Percentiles rank a stretch among this genome's conserved stretches.
Evolutionary conservation across 30 jellyfish, hydroid and myxozoan genomes (phyloP).

Genomic region (Sanderia malayensis): DNA sequence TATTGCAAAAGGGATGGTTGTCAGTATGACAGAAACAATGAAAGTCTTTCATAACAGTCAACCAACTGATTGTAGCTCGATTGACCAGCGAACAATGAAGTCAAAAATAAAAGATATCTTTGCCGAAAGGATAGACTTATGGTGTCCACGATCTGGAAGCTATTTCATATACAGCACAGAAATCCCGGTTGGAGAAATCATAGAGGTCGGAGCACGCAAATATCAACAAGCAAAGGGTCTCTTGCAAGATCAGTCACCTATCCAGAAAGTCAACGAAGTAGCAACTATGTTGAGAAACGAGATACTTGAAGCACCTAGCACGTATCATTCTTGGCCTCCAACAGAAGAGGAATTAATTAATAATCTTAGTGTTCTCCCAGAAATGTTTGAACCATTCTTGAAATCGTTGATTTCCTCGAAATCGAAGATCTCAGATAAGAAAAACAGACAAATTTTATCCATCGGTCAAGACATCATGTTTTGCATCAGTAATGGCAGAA

Average conservation of each 20-base stretch:
- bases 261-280: background rate
- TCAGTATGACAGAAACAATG: constrained; percentile 3
- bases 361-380: background rate
- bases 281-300: background rate
- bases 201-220: background rate
- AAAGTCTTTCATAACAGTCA: background rate
- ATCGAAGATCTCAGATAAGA: background rate
- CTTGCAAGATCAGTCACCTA: background rate
- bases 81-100: background rate
- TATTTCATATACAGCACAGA: constrained; percentile 2
- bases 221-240: background rate
- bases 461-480: constrained; percentile 31
- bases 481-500: constrained; percentile 9
- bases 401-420: background rate
- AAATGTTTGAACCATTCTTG: background rate
- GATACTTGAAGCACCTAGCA: background rate
- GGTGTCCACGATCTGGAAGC: constrained; percentile 11
- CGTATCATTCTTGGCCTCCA: background rate
- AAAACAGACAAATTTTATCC: background rate
- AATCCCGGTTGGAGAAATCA: constrained; percentile 4
- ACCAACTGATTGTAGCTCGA: background rate
- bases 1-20: background rate
- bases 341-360: background rate
- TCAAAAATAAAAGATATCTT: background rate
- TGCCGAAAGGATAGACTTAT: background rate